Evolutionary conservation across 2,113 vertebrate species (phyloP).

Genomic region (Myocastor coypus): DNA sequence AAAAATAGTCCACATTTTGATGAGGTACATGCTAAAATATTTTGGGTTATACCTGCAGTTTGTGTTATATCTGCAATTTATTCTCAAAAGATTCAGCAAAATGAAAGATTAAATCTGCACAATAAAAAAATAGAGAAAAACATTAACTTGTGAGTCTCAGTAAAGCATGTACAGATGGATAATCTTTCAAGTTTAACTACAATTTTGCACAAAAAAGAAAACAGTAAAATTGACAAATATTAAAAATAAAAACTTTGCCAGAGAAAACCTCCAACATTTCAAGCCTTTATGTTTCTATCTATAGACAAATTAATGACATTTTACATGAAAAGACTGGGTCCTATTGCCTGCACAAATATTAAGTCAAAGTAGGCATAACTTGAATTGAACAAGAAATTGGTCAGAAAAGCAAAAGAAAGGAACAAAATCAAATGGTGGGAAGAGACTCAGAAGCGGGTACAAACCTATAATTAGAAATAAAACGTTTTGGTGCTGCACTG

Average conservation of each 20-base stretch:
- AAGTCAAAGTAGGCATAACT: background rate
- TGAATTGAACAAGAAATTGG: background rate
- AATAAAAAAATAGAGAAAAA: constrained; percentile 10
- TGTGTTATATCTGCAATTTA: background rate
- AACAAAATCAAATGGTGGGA: background rate
- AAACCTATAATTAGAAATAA: background rate
- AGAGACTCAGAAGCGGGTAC: background rate
- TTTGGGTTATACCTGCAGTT: background rate
- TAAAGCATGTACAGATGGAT: background rate
- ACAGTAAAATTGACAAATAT: constrained; percentile 16
- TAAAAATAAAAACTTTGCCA: background rate
- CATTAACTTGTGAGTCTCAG: background rate
- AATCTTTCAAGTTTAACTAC: background rate
- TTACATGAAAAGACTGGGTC: background rate
- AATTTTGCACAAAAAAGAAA: background rate
- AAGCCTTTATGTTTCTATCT: background rate
- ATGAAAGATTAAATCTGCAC: background rate
- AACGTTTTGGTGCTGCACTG: background rate
- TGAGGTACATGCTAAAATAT: background rate
- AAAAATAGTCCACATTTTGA: constrained; percentile 33
- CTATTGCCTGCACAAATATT: constrained; percentile 10
- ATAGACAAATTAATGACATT: background rate
- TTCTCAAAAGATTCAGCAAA: background rate
- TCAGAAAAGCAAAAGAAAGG: background rate
- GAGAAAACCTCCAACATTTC: background rate